phyloP scores from a whole-genome alignment of 2,888 invertebrate species.

The Ornithoptera priamus region DNA sequence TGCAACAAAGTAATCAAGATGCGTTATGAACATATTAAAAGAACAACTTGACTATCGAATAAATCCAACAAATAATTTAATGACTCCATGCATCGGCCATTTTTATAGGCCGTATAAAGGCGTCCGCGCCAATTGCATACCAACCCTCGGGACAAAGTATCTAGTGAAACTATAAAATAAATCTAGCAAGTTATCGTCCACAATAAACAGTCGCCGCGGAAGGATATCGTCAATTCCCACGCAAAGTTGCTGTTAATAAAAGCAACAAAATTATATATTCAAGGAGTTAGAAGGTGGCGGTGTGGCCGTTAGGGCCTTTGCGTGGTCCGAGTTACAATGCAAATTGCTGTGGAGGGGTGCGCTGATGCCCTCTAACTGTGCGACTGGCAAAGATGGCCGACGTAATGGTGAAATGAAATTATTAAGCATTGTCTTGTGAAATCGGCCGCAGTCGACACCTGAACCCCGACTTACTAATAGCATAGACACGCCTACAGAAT shows the following conservation, averaged over 20 bases:
- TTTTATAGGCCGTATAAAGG: conserved; percentile 75
- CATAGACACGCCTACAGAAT: conserved; percentile 54
- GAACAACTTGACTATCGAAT: conserved; percentile 69
- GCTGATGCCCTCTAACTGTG: conserved; percentile 78
- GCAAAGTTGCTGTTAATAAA: conserved; percentile 79
- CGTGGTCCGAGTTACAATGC: conserved; percentile 80
- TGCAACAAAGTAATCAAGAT: conserved; percentile 65
- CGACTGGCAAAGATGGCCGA: conserved; percentile 79
- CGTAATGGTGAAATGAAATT: conserved; percentile 80
- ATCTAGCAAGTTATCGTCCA: conserved; percentile 77
- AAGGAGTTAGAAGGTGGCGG: conserved; percentile 78
- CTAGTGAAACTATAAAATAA: conserved; percentile 73
- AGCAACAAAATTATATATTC: conserved; percentile 81
- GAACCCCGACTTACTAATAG: conserved; percentile 61
- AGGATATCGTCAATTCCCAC: conserved; percentile 79
- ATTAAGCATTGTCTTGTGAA: conserved; percentile 80
- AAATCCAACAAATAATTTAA: conserved; percentile 78
- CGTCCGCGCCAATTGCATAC: conserved; percentile 52
- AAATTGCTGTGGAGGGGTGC: conserved; percentile 78
- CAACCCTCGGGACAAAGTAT: conserved; percentile 70
- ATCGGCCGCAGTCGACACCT: conserved; percentile 80
- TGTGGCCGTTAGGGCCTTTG: conserved; percentile 75
- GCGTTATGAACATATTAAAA: conserved; percentile 69
- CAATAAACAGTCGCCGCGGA: conserved; percentile 76
- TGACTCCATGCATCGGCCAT: conserved; percentile 66